Base-by-base conservation (phyloP, 1,140 invertebrate species). In the Hydropsyche tenuis region DNA sequence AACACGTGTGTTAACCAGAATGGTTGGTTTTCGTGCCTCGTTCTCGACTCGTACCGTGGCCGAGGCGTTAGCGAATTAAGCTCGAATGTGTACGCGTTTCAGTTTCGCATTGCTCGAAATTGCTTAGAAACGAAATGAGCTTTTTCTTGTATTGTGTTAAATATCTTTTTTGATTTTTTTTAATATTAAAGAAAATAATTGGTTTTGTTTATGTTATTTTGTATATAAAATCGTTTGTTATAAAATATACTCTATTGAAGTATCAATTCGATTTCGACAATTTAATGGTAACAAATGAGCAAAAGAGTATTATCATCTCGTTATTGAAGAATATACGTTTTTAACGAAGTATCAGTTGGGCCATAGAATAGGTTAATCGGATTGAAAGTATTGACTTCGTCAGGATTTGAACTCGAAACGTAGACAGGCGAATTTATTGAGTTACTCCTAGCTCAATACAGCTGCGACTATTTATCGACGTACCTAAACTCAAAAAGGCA, bases 1-100 rank as follows among this genome's bases (percentile, higher is more conserved):
- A 60, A 60, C 56, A 60, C 56, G 56, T 60, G 56, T 60, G 48
- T 53, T 53, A 53, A 53, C 48, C 48, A 53, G 48, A 53, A 53
- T 53, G 48, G 48, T 53, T 20, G 48, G 48, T 53, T 53, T 53
- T 53, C 48, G 48, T 53, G 48, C 48, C 16, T 53, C 48, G 48
- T 53, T 53, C 20, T 53, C 48, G 30, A 37, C 48, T 53, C 18
- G 45, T 16, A 46, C 45, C 12, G 2, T 6, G 20, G 20, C 20
- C 48, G 48, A 53, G 48, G n/a, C 48, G 48, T 7, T 53, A 18
- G 30, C 30, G 30, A 37, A 37, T 37, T 37, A 37, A 37, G 30
- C 30, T 37, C 30, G 30, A 37, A 37, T 37, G 3, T 37, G 9
- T 37, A 37, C 9, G n/a, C 30, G 30, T 37, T 37, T 37, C 9